Evolutionary conservation across 2,797 vertebrate genomes (phyloP).

Genomic region (Esox lucius): DNA sequence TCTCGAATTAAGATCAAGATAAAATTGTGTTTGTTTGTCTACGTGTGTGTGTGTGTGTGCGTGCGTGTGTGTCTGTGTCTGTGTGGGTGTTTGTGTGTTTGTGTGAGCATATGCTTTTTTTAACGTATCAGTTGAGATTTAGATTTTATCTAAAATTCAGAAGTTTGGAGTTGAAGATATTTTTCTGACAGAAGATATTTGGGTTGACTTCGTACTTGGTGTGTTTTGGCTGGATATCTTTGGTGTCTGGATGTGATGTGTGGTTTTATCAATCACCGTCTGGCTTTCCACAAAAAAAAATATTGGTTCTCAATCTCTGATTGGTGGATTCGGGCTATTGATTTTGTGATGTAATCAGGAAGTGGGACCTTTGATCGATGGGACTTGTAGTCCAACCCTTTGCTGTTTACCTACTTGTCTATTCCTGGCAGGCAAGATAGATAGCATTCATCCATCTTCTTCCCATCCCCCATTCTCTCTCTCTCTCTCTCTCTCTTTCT

Average conservation of each 20-base stretch:
- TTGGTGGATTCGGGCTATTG: constrained; percentile 4
- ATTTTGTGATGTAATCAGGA: not conserved
- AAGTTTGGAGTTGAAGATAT: not conserved
- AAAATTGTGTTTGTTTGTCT: not conserved
- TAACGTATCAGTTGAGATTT: not conserved
- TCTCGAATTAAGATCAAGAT: not conserved
- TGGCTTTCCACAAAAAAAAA: not conserved
- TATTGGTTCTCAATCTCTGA: not conserved
- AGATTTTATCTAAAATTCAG: not conserved
- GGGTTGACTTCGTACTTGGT: not conserved
- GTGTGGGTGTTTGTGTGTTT: too few species aligned
- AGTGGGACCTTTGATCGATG: not conserved
- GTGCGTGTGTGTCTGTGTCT: too few species aligned
- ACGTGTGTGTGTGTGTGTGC: too few species aligned
- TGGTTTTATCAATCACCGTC: not conserved
- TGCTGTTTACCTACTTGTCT: not conserved
- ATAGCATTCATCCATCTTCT: not conserved
- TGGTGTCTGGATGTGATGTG: not conserved
- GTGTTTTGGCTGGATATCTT: too few species aligned
- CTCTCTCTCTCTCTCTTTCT: not conserved
- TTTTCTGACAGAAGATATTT: not conserved
- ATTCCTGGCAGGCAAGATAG: not conserved
- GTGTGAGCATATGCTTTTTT: not conserved
- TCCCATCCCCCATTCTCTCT: not conserved
- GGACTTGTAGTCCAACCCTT: not conserved